Conservation (phyloP, 35 echinoderm and acorn worm genomes). For the Acanthaster planci region DNA sequence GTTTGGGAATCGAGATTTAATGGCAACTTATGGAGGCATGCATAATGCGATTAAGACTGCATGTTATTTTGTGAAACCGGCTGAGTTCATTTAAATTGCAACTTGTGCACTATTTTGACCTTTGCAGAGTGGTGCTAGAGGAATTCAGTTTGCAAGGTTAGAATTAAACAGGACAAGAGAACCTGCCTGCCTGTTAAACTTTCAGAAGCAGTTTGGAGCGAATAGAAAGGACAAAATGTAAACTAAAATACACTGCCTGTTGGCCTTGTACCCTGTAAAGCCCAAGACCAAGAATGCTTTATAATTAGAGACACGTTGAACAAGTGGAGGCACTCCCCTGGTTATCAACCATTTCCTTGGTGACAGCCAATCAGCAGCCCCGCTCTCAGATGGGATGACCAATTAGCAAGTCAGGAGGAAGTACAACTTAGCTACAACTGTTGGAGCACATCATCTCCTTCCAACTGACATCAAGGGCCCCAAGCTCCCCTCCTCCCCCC, state of each 20-base stretch:
- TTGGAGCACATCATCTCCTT: conserved; percentile 3
- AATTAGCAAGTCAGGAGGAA: conserved; percentile 1
- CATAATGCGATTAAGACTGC: conserved; percentile 24
- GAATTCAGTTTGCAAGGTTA: no score
- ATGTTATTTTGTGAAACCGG: background rate
- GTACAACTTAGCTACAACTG: background rate
- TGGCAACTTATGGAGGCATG: conserved; percentile 15
- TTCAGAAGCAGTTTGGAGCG: no score
- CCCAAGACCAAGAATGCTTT: no score
- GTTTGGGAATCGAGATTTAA: conserved; percentile 3
- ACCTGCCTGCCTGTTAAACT: no score
- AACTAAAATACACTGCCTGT: no score
- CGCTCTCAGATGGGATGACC: background rate
- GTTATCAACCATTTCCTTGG: background rate
- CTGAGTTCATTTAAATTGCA: conserved; percentile 5
- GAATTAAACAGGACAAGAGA: no score
- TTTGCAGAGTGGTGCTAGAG: background rate
- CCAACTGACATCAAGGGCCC: background rate
- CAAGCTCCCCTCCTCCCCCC: background rate
- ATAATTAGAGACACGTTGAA: no score
- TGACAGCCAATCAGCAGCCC: background rate
- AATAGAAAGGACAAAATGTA: no score
- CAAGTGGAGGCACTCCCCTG: background rate
- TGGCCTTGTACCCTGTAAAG: no score
- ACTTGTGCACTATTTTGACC: conserved; percentile 10